Evolutionary conservation across 2,888 invertebrate species (phyloP).

Genomic region (Melanchra persicariae): DNA sequence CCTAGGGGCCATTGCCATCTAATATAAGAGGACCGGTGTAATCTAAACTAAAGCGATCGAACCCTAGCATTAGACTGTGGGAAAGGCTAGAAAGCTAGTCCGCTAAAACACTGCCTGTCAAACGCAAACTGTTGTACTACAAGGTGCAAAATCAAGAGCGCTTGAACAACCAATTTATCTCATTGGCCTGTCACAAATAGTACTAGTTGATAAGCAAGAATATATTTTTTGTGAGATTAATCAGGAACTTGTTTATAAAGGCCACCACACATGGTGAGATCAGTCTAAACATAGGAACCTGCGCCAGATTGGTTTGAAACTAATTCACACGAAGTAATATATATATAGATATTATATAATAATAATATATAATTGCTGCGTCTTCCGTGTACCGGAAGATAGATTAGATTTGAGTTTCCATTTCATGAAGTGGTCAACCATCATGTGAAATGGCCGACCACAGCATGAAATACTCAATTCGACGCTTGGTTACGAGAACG

Average conservation of each 20-base stretch:
- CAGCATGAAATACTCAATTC: too few relatives aligned
- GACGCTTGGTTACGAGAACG: too few relatives aligned
- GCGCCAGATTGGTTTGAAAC: neutral
- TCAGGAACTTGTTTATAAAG: neutral
- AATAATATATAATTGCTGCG: too few relatives aligned
- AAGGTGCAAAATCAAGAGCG: conserved; percentile 1
- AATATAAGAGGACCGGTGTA: conserved; percentile 14
- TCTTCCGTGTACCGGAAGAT: too few relatives aligned
- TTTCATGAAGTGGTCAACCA: too few relatives aligned
- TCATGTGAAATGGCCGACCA: too few relatives aligned
- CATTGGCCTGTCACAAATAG: conserved; percentile 7
- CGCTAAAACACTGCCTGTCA: conserved; percentile 23
- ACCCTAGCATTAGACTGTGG: conserved; percentile 11
- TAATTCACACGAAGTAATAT: neutral
- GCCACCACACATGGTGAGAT: neutral
- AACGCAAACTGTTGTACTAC: conserved; percentile 21
- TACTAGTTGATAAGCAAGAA: neutral
- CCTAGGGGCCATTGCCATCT: conserved; percentile 6
- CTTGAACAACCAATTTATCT: conserved; percentile 26
- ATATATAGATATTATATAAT: too few relatives aligned
- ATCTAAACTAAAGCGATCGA: conserved; percentile 21
- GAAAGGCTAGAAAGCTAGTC: conserved; percentile 34
- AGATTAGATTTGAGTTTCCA: too few relatives aligned
- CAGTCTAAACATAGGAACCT: neutral
- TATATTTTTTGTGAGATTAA: neutral